Conservation (phyloP, 2,888 invertebrate species). For the Eupithecia vulgata region DNA sequence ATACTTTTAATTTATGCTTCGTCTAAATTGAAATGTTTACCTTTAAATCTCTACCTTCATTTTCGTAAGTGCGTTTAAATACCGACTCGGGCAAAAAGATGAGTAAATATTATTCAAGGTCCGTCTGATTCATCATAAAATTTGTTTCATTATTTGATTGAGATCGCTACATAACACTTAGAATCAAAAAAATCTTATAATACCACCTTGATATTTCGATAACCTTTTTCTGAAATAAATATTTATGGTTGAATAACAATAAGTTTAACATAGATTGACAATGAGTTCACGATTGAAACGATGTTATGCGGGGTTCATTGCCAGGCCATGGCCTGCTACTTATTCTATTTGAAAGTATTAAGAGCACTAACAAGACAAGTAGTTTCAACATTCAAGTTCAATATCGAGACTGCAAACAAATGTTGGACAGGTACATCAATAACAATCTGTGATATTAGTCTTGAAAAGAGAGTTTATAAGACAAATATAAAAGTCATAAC, state of each 20-base stretch:
- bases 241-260: slow-evolving; percentile 45
- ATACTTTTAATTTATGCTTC: neutral
- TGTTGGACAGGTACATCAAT: no score
- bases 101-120: slow-evolving; percentile 13
- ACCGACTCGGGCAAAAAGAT: neutral
- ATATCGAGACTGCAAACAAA: neutral
- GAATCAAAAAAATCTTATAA: slow-evolving; percentile 36
- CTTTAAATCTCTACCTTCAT: neutral
- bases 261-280: slow-evolving; percentile 51
- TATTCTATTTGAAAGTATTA: slow-evolving; percentile 57
- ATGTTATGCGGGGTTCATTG: slow-evolving; percentile 77
- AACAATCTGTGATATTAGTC: no score
- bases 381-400: slow-evolving; percentile 30
- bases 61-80: neutral
- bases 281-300: slow-evolving; percentile 54
- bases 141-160: slow-evolving; percentile 67
- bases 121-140: slow-evolving; percentile 42
- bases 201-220: slow-evolving; percentile 44
- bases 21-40: neutral
- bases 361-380: slow-evolving; percentile 54
- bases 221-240: slow-evolving; percentile 43
- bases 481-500: no score
- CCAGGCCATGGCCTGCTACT: slow-evolving; percentile 59
- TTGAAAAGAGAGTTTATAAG: no score
- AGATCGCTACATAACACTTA: slow-evolving; percentile 50